phyloP scores from a whole-genome alignment of 2,113 vertebrate species.

The Poeciliopsis prolifica region DNA sequence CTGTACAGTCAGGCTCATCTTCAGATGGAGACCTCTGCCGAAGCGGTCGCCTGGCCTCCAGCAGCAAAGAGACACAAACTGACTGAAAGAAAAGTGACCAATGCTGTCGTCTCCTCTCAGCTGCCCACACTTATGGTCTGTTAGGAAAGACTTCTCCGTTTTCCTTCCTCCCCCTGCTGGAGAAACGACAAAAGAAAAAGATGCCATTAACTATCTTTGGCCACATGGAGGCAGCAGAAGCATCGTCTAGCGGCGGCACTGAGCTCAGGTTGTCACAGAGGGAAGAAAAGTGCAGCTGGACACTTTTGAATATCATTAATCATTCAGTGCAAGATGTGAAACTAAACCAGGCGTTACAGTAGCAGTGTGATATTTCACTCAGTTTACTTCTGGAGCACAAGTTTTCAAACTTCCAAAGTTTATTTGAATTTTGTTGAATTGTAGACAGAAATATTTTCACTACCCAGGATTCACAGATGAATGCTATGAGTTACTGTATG shows the following conservation, averaged over 20 bases:
- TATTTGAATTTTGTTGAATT: no score
- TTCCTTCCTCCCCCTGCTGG: slow-evolving; percentile 78
- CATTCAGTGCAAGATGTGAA: background rate
- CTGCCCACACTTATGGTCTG: slow-evolving; percentile 83
- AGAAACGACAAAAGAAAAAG: background rate
- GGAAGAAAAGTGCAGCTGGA: no score
- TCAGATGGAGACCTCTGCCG: slow-evolving; percentile 58
- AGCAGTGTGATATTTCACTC: no score
- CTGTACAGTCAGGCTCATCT: slow-evolving; percentile 76
- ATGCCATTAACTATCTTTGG: background rate
- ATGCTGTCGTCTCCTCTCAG: slow-evolving; percentile 79
- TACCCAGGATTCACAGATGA: no score
- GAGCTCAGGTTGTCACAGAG: no score
- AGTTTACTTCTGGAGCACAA: background rate
- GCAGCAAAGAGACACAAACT: slow-evolving; percentile 79
- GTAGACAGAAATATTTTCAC: no score
- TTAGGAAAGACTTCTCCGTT: slow-evolving; percentile 80
- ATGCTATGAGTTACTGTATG: no score
- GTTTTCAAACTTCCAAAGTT: background rate
- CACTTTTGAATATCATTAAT: no score
- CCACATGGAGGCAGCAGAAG: background rate
- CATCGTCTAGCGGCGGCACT: background rate
- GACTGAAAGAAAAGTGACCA: slow-evolving; percentile 59
- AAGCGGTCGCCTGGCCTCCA: slow-evolving; percentile 82
- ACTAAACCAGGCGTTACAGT: background rate